Evolutionary conservation across 2,888 invertebrate species (phyloP).

Genomic region (Spisula solida): DNA sequence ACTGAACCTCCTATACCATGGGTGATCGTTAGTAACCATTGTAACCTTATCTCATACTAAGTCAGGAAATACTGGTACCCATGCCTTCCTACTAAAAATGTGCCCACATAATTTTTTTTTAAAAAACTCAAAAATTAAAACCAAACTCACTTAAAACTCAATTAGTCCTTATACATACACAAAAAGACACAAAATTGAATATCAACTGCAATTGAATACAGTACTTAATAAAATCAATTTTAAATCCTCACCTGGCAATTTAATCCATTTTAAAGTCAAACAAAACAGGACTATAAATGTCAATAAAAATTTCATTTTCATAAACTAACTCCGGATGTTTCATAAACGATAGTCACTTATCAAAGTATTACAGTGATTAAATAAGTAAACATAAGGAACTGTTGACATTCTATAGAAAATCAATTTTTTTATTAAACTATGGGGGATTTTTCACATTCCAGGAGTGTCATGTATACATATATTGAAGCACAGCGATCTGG

Average conservation of each 20-base stretch:
- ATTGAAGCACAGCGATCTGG: background rate
- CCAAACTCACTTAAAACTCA: too few relatives aligned
- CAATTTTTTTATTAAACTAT: constrained; percentile 41
- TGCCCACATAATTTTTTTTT: too few relatives aligned
- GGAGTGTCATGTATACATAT: background rate
- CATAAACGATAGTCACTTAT: constrained; percentile 21
- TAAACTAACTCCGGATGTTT: constrained; percentile 21
- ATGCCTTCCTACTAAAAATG: too few relatives aligned
- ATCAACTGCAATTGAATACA: background rate
- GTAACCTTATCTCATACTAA: too few relatives aligned
- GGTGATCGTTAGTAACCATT: too few relatives aligned
- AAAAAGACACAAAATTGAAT: background rate
- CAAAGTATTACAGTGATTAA: background rate
- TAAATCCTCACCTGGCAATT: background rate
- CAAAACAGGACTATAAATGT: background rate
- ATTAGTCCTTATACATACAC: background rate
- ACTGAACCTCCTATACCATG: too few relatives aligned
- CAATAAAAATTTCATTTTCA: constrained; percentile 27
- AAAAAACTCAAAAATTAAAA: too few relatives aligned
- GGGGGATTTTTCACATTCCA: constrained; percentile 21
- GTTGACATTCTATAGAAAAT: constrained; percentile 37
- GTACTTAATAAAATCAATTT: background rate
- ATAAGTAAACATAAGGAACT: constrained; percentile 4
- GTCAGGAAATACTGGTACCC: too few relatives aligned
- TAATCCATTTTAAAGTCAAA: constrained; percentile 42